A percentile compares a stretch with the other conserved stretches of the same genome.
Evolutionary conservation across 2,113 vertebrate genomes (phyloP).

Genomic region (Silurus meridionalis): DNA sequence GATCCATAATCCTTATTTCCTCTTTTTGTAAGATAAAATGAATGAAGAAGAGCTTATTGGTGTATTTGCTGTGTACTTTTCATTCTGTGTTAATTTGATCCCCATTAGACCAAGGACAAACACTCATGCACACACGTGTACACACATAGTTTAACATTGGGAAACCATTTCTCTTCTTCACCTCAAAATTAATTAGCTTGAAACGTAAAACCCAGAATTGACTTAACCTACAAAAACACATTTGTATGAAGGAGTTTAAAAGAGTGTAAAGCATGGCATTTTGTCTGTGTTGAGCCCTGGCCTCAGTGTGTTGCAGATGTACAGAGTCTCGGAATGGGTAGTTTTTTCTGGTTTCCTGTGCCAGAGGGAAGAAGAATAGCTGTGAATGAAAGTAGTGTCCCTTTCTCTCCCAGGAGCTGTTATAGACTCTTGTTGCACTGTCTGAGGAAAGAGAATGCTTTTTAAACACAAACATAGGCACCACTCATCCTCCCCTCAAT

Average conservation of each 20-base stretch:
- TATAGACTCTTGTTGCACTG: conserved; percentile 70
- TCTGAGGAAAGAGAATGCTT: conserved; percentile 61
- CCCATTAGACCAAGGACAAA: conserved; percentile 39
- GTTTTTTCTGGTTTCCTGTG: conserved; percentile 48
- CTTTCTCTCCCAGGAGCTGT: conserved; percentile 71
- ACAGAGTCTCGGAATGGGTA: conserved; percentile 37
- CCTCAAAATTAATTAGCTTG: neutral
- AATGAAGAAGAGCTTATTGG: conserved; percentile 62
- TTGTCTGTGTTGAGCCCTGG: neutral
- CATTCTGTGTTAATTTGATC: conserved; percentile 57
- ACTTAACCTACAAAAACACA: neutral
- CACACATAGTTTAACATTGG: neutral
- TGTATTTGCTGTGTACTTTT: conserved; percentile 56
- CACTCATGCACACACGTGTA: too few species aligned
- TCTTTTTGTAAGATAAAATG: conserved; percentile 63
- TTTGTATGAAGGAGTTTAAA: neutral
- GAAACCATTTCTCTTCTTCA: conserved; percentile 13
- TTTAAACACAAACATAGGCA: conserved; percentile 74
- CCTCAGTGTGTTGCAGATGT: conserved; percentile 11
- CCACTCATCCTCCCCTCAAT: conserved; percentile 66
- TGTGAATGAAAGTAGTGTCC: conserved; percentile 62
- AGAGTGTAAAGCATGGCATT: conserved; percentile 11
- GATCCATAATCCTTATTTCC: conserved; percentile 50
- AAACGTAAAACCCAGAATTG: neutral
- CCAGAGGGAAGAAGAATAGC: conserved; percentile 58